A percentile compares a stretch with the other conserved stretches of the same genome.
These are phyloP conservation scores for Acanthosepion esculentum DNA, from an alignment of 2,888 invertebrate genomes.

Conservation along the genomic window DNA sequence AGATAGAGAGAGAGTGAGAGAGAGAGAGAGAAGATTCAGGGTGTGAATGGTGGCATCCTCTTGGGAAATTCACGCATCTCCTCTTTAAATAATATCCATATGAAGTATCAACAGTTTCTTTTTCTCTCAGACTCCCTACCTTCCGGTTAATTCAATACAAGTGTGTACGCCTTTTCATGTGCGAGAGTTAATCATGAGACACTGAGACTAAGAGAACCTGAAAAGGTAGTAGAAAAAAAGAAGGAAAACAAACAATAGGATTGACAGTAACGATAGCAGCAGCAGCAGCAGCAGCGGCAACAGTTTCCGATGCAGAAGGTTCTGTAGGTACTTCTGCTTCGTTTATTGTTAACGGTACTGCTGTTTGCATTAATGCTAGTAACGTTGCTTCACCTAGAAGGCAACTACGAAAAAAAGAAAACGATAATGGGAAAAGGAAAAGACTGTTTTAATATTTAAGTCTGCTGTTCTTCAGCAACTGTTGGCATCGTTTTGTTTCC, in stretches of 20 bases:
- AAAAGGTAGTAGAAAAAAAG: not conserved
- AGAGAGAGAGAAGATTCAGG: not conserved
- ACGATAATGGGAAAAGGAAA: too few species aligned
- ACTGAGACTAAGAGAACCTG: not conserved
- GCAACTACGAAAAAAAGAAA: not conserved
- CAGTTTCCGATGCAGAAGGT: too few species aligned
- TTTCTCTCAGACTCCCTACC: not conserved
- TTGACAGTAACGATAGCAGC: not conserved
- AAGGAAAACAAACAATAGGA: not conserved
- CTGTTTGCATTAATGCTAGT: not conserved
- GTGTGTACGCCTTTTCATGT: not conserved
- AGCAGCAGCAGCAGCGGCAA: not conserved
- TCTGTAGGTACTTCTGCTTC: not conserved
- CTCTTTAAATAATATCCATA: not conserved
- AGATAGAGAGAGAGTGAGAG: not conserved
- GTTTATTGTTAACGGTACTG: not conserved
- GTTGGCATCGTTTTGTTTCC: too few species aligned
- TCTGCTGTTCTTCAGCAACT: too few species aligned
- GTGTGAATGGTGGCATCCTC: not conserved
- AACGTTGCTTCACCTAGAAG: not conserved
- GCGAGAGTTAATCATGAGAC: not conserved
- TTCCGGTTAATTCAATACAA: not conserved
- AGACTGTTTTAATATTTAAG: too few species aligned
- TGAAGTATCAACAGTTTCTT: not conserved
- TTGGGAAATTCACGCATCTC: not conserved